These are phyloP conservation scores for Bufotes viridis DNA, from an alignment of 2,797 vertebrate species.

Conservation along the genomic window DNA sequence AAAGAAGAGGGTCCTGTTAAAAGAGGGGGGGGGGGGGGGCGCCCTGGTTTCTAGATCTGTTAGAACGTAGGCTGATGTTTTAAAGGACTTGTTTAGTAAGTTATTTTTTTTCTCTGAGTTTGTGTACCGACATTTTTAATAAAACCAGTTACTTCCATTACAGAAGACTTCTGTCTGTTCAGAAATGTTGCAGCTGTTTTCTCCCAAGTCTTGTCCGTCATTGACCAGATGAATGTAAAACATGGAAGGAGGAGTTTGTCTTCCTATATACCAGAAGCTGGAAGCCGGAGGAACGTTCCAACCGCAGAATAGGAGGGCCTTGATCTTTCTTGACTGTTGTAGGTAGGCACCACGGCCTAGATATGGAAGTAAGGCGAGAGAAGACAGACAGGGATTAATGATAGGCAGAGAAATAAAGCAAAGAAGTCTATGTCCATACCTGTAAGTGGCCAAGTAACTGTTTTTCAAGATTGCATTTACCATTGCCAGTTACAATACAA, in stretches of 20 bases:
- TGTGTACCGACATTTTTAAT: background rate
- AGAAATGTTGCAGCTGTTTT: background rate
- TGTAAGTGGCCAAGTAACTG: no score
- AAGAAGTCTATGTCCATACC: no score
- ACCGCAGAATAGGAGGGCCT: background rate
- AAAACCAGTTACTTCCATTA: background rate
- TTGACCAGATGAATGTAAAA: background rate
- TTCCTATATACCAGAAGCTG: background rate
- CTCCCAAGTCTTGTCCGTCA: background rate
- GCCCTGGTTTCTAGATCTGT: background rate
- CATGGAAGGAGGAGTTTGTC: background rate
- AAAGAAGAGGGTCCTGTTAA: background rate
- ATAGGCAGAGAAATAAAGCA: no score
- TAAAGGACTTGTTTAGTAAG: background rate
- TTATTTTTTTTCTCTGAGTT: background rate
- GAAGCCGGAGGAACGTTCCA: background rate
- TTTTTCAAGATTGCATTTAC: background rate
- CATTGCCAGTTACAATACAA: no score
- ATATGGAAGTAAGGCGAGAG: no score
- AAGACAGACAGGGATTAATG: background rate
- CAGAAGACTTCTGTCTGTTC: background rate
- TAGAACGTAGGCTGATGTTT: background rate
- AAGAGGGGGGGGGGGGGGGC: background rate
- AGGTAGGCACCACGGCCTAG: background rate
- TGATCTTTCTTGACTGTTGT: background rate